These are phyloP conservation scores for Polietes domitor DNA, from an alignment of 2,888 invertebrate species.

Conservation along the genomic window DNA sequence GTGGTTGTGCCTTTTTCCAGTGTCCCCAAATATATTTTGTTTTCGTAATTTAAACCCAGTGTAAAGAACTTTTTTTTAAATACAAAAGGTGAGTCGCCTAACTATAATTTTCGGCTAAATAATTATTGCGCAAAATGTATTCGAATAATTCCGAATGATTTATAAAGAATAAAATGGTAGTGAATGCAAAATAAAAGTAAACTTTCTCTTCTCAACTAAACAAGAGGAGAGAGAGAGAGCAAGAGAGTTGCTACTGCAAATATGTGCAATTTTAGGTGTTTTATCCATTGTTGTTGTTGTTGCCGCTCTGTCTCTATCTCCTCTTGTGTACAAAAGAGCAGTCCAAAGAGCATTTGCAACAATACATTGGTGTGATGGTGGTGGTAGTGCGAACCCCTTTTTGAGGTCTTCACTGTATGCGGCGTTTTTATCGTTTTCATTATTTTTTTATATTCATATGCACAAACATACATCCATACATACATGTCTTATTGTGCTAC, in stretches of 20 bases:
- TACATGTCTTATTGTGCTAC: background rate
- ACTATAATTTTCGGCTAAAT: background rate
- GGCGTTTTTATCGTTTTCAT: background rate
- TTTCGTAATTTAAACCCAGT: constrained; percentile 20
- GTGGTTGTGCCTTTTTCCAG: constrained; percentile 46
- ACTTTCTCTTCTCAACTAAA: constrained; percentile 7
- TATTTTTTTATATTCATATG: background rate
- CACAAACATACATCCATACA: too few species aligned
- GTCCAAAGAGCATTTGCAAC: constrained; percentile 24
- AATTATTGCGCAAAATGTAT: too few species aligned
- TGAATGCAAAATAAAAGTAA: background rate
- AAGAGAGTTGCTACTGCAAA: background rate
- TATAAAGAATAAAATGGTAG: background rate
- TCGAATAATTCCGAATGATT: background rate
- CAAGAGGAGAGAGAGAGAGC: background rate
- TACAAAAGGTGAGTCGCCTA: constrained; percentile 54
- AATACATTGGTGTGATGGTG: too few species aligned
- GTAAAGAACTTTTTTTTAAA: constrained; percentile 2
- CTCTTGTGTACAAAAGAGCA: background rate
- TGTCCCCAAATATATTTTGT: background rate
- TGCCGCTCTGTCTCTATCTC: background rate
- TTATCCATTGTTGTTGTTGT: constrained; percentile 8
- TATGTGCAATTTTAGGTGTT: background rate
- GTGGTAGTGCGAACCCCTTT: background rate
- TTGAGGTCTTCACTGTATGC: background rate